Evolutionary conservation across 2,797 vertebrate species (phyloP).

Genomic region (Chiroxiphia lanceolata): DNA sequence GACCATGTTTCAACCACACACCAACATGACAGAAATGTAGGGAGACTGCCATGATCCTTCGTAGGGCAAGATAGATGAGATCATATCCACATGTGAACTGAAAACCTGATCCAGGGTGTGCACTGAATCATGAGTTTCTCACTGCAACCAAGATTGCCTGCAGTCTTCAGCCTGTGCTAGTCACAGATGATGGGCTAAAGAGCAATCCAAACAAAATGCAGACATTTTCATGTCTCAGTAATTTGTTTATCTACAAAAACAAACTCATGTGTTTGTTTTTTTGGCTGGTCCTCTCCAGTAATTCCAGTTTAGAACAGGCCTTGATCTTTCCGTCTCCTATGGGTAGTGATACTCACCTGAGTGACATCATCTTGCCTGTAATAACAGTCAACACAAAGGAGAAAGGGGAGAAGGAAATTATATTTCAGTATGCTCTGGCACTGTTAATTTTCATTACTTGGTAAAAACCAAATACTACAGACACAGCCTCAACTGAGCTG

Average conservation of each 20-base stretch:
- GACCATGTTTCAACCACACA: background rate
- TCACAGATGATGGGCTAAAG: background rate
- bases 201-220: background rate
- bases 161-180: background rate
- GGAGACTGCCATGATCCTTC: background rate
- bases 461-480: constrained; percentile 26
- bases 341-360: background rate
- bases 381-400: background rate
- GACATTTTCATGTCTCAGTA: background rate
- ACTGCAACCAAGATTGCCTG: background rate
- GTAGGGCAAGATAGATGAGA: background rate
- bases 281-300: background rate
- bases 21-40: accelerated
- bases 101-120: background rate
- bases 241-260: background rate
- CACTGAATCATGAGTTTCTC: background rate
- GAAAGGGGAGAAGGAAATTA: background rate
- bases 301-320: constrained; percentile 6
- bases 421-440: background rate
- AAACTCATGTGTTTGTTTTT: background rate
- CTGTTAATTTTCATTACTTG: constrained; percentile 5
- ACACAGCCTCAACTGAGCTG: background rate
- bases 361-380: constrained; percentile 46
- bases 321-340: background rate
- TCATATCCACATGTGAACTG: background rate